Evolutionary conservation across 2,888 invertebrate species (phyloP).

Genomic region (Boloria selene): DNA sequence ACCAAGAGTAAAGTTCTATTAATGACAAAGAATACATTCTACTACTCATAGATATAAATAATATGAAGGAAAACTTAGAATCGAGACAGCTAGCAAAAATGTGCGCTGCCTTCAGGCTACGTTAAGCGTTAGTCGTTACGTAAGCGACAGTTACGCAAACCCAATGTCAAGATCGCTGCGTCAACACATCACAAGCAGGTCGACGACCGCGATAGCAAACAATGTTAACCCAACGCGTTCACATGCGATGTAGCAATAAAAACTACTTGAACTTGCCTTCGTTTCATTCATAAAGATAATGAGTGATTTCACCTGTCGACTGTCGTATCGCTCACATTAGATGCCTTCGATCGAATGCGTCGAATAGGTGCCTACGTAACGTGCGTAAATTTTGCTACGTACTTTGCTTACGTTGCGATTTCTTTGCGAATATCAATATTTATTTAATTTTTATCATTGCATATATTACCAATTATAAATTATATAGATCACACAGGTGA

Average conservation of each 20-base stretch:
- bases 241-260: constrained; percentile 44
- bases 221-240: constrained; percentile 49
- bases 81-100: not conserved
- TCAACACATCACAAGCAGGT: constrained; percentile 50
- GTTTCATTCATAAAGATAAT: constrained; percentile 43
- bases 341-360: no score
- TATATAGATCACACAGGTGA: not conserved
- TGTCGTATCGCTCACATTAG: not conserved
- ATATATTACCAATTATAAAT: not conserved
- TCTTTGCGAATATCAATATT: constrained; percentile 1
- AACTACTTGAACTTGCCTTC: constrained; percentile 37
- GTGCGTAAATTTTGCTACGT: constrained; percentile 2
- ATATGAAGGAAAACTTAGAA: not conserved
- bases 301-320: constrained; percentile 31
- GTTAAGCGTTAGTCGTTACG: constrained; percentile 33
- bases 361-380: no score
- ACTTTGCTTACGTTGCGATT: constrained; percentile 17
- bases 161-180: constrained; percentile 75
- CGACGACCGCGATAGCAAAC: constrained; percentile 64
- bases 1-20: no score
- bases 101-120: constrained; percentile 6
- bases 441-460: not conserved
- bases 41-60: no score
- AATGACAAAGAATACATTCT: no score
- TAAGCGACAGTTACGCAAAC: constrained; percentile 62